Evolutionary conservation across 2,113 vertebrate species (phyloP), one percentile per base, ranked within the genome.

Genomic region (Spea bombifrons): DNA sequence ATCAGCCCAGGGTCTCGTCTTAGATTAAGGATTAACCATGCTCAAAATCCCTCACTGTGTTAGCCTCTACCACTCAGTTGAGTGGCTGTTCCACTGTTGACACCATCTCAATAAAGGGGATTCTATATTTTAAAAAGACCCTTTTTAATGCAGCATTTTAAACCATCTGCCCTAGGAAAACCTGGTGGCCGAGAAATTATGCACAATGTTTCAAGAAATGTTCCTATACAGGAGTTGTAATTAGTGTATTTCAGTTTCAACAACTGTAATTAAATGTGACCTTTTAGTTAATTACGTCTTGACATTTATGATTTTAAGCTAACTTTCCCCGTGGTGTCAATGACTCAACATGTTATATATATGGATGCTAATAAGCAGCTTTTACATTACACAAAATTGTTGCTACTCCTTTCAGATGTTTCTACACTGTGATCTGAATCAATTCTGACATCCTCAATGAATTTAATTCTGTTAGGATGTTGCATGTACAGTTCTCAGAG

Each of bases 181-280:
- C 49, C 61, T 68, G 47, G 78, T 80, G 79, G 75, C 80, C 84
- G 70, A 68, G 80, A 86, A 90, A 91, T 86, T 83, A 85, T 88
- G 87, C 75, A 84, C 87, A 87, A 70, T 0, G 0, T 86, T 89
- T 87, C 78, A 88, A 87, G 85, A 87, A 88, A 88, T 85, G 88
- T 89, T 89, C 88, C 71, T 47, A 86, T 88, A 83, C 84, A 78
- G 87, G 85, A 86, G 80, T 82, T 73, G 75, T 85, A 90, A 92
- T 92, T 86, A 87, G 83, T 83, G 68, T 88, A 86, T 91, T 92
- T 92, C 87, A 88, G 82, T 87, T 89, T 91, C 88, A 89, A 92
- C 89, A 90, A 90, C 86, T 88, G 83, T 90, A 92, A 93, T 93
- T 92, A 92, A 91, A 90, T 86, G 85, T 92, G 91, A 92, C 91